Evolutionary conservation across 2,113 vertebrate genomes (phyloP).

Genomic region (Ochotona curzoniae): DNA sequence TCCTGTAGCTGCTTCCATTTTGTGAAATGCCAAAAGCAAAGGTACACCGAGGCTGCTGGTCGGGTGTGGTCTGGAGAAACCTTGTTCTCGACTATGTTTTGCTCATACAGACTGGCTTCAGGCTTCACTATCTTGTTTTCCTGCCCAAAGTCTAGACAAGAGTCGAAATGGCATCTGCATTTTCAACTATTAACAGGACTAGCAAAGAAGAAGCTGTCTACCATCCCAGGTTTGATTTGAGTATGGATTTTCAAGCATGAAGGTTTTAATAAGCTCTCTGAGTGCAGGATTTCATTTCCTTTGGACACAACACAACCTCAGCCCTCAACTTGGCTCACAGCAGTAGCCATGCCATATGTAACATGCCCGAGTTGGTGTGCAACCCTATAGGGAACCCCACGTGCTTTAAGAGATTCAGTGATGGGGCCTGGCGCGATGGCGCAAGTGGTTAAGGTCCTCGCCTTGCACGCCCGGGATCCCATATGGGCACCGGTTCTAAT

Average conservation of each 20-base stretch:
- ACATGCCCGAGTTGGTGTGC: constrained; percentile 25
- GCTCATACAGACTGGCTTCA: constrained; percentile 43
- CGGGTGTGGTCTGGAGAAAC: background rate
- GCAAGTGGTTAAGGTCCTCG: too few relatives aligned
- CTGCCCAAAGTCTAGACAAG: constrained; percentile 1
- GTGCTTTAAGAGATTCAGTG: too few relatives aligned
- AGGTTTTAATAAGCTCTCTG: constrained; percentile 62
- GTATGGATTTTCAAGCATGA: constrained; percentile 60
- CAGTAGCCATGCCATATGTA: background rate
- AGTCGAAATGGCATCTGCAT: constrained; percentile 53
- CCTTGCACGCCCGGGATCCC: too few relatives aligned
- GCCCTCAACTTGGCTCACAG: constrained; percentile 36
- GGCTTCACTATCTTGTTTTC: background rate
- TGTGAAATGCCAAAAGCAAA: background rate
- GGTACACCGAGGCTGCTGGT: background rate
- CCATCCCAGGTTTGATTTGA: constrained; percentile 56
- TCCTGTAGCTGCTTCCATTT: background rate
- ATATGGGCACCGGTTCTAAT: too few relatives aligned
- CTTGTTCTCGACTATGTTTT: constrained; percentile 46
- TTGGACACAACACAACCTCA: constrained; percentile 70
- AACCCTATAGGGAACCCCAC: background rate
- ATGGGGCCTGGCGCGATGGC: too few relatives aligned
- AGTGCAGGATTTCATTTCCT: constrained; percentile 75
- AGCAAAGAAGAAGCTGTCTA: constrained; percentile 50
- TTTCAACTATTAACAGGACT: constrained; percentile 55